Conservation (phyloP, 1,140 invertebrate genomes). For the Eupristina koningsbergeri region DNA sequence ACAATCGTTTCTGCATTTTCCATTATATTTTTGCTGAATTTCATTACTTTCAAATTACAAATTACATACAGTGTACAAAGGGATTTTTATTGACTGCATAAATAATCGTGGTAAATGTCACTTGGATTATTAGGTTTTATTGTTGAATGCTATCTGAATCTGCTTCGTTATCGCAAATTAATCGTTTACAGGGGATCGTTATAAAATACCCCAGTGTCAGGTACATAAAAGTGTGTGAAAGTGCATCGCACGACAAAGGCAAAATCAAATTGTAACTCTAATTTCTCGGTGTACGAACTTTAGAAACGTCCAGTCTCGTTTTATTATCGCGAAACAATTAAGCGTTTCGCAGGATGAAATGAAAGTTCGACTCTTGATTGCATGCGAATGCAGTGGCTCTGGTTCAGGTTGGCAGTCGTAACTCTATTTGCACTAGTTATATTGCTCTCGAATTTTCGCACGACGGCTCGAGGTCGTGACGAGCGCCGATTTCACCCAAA, state of each 20-base stretch:
- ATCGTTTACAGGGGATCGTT: too few species aligned
- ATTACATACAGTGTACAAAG: too few species aligned
- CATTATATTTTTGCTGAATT: too few species aligned
- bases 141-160: too few species aligned
- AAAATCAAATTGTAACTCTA: not conserved
- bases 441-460: constrained; percentile 23
- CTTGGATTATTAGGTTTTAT: too few species aligned
- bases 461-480: not conserved
- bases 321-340: constrained; percentile 32
- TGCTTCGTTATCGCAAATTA: too few species aligned
- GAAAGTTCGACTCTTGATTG: constrained; percentile 28
- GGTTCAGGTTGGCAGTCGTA: not conserved
- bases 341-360: not conserved
- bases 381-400: not conserved
- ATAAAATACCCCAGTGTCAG: not conserved
- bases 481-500: constrained; percentile 35
- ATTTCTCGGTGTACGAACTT: constrained; percentile 1
- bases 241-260: not conserved
- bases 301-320: constrained; percentile 17
- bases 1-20: too few species aligned
- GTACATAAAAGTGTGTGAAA: not conserved
- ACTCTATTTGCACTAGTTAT: not conserved
- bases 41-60: too few species aligned
- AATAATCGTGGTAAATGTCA: too few species aligned
- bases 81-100: too few species aligned